phyloP scores from a whole-genome alignment of 2,888 invertebrate genomes.

The Octonoba sinensis region DNA sequence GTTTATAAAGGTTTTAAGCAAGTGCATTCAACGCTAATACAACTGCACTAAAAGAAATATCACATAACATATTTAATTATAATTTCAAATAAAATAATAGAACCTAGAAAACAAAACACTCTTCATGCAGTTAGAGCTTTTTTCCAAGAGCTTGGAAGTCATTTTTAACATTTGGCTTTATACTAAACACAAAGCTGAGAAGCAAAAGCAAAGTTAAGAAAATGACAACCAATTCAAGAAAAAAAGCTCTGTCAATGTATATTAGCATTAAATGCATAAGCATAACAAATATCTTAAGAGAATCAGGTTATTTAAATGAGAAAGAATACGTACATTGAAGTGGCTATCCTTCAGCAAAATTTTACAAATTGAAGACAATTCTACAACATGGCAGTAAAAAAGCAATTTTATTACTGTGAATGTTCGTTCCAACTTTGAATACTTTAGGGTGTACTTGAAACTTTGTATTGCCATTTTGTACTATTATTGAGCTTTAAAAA shows the following conservation, averaged over 20 bases:
- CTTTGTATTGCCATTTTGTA: conserved; percentile 1
- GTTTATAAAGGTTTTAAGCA: background rate
- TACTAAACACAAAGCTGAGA: too few relatives aligned
- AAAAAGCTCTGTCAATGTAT: too few relatives aligned
- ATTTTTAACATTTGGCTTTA: too few relatives aligned
- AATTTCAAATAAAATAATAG: conserved; percentile 21
- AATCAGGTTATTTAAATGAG: conserved; percentile 23
- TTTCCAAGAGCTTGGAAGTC: conserved; percentile 1
- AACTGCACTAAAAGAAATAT: conserved; percentile 38
- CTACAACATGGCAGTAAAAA: background rate
- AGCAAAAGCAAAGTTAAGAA: too few relatives aligned
- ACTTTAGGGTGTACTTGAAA: too few relatives aligned
- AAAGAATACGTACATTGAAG: conserved; percentile 50
- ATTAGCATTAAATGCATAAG: conserved; percentile 4
- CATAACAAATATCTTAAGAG: conserved; percentile 15
- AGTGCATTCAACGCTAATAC: conserved; percentile 18
- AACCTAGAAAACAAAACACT: conserved; percentile 27
- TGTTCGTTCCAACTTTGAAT: too few relatives aligned
- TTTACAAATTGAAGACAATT: background rate
- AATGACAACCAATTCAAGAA: too few relatives aligned
- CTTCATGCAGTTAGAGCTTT: conserved; percentile 36
- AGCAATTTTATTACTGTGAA: background rate
- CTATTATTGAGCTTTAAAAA: conserved; percentile 26
- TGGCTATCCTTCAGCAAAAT: conserved; percentile 28
- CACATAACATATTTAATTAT: conserved; percentile 25